Percentiles rank a stretch among this genome's conserved stretches.
These are phyloP conservation scores for Alcis repandata DNA, from an alignment of 2,888 invertebrate genomes.

Conservation along the genomic window DNA sequence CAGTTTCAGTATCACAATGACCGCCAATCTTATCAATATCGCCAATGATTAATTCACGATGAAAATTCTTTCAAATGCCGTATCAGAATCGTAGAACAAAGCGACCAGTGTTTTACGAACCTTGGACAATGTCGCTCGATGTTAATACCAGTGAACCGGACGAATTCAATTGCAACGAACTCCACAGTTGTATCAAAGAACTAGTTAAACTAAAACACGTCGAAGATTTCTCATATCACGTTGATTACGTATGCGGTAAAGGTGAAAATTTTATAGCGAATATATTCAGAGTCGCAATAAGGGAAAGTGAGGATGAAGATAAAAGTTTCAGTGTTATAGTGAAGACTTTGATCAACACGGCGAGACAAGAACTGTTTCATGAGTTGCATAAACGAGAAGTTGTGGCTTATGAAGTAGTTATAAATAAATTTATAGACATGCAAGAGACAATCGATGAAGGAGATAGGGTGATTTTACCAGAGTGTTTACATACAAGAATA, in stretches of 20 bases:
- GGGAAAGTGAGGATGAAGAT: conserved; percentile 56
- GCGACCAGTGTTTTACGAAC: conserved; percentile 15
- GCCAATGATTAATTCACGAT: conserved; percentile 47
- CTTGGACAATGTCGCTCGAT: conserved; percentile 74
- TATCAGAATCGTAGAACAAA: conserved; percentile 29
- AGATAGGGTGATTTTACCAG: conserved; percentile 61
- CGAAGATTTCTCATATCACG: conserved; percentile 71
- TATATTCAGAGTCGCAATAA: conserved; percentile 72
- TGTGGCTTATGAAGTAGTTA: conserved; percentile 63
- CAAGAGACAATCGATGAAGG: conserved; percentile 58
- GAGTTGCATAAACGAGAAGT: conserved; percentile 76
- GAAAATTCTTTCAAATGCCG: conserved; percentile 24
- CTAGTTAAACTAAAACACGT: conserved; percentile 63
- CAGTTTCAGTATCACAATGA: conserved; percentile 35
- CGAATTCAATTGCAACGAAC: conserved; percentile 73
- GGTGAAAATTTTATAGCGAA: conserved; percentile 74
- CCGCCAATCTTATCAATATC: conserved; percentile 56
- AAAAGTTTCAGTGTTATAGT: conserved; percentile 67
- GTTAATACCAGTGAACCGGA: conserved; percentile 81
- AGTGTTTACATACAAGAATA: conserved; percentile 63
- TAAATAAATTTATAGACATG: conserved; percentile 62
- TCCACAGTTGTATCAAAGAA: conserved; percentile 68
- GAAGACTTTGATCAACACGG: conserved; percentile 74
- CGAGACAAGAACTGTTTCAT: conserved; percentile 71
- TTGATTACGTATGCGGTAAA: conserved; percentile 72